phyloP scores from a whole-genome alignment of 2,888 invertebrate species.

The Oasisia sp. region DNA sequence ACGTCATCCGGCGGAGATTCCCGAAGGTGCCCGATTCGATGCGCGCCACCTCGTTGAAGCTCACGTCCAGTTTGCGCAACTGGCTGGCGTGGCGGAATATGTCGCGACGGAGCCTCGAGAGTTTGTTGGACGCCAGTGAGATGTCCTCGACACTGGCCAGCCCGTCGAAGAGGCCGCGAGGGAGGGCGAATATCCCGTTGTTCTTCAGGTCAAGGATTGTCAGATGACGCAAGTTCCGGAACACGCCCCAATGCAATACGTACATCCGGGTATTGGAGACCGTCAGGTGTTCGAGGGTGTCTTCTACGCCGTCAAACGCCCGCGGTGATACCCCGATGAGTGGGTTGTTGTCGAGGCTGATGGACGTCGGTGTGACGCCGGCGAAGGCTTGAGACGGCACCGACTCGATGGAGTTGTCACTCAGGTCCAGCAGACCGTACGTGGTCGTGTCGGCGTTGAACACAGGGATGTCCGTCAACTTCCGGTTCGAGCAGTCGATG shows the following conservation, averaged over 20 bases:
- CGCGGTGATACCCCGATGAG: conserved; percentile 42
- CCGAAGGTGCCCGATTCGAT: conserved; percentile 38
- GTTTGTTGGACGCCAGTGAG: conserved; percentile 35
- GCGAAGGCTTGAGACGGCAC: conserved; percentile 39
- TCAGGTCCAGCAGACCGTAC: conserved; percentile 37
- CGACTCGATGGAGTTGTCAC: conserved; percentile 39
- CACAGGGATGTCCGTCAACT: conserved; percentile 36
- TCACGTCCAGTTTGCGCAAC: conserved; percentile 33
- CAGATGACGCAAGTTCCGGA: conserved; percentile 33
- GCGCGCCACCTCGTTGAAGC: conserved; percentile 33
- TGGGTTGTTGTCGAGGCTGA: conserved; percentile 38
- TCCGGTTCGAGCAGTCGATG: conserved; percentile 35
- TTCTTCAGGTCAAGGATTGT: conserved; percentile 33
- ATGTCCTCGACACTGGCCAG: conserved; percentile 34
- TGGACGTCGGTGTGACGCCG: conserved; percentile 28
- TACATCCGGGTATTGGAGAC: conserved; percentile 32
- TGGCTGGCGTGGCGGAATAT: conserved; percentile 32
- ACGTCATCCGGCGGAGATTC: conserved; percentile 32
- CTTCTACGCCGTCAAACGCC: conserved; percentile 41
- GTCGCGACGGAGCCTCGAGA: conserved; percentile 29
- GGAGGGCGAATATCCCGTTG: conserved; percentile 41
- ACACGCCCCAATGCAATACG: conserved; percentile 44
- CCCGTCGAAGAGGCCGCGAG: conserved; percentile 39
- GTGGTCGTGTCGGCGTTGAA: conserved; percentile 30
- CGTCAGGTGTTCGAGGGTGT: conserved; percentile 33